A percentile compares a stretch with the other conserved stretches of the same genome.
phyloP scores from a whole-genome alignment of 2,888 invertebrate genomes.

The Megamerina dolium region DNA sequence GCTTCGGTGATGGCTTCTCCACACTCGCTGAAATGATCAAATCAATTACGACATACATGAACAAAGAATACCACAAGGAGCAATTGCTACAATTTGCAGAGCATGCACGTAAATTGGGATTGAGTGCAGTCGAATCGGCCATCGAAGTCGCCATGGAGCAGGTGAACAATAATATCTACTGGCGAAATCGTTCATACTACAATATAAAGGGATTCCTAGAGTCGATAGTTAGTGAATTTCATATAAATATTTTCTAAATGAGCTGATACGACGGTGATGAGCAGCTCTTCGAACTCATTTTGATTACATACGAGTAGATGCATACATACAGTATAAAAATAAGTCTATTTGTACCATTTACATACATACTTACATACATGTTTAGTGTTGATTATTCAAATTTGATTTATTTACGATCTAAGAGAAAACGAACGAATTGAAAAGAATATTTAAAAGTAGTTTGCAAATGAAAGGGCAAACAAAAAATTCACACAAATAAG shows the following conservation, averaged over 20 bases:
- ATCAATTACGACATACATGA: slow-evolving; percentile 53
- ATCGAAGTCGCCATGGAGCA: slow-evolving; percentile 46
- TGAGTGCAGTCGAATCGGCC: slow-evolving; percentile 41
- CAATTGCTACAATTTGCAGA: slow-evolving; percentile 42
- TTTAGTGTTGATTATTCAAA: slow-evolving; percentile 11
- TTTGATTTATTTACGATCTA: too few relatives aligned
- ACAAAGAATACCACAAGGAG: slow-evolving; percentile 50
- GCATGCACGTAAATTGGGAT: slow-evolving; percentile 38
- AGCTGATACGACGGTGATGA: background rate
- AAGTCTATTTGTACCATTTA: background rate
- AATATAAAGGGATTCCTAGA: slow-evolving; percentile 43
- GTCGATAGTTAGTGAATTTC: slow-evolving; percentile 44
- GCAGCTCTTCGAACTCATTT: background rate
- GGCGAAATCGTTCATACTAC: slow-evolving; percentile 47
- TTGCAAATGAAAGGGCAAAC: too few relatives aligned
- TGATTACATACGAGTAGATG: background rate
- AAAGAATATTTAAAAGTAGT: too few relatives aligned
- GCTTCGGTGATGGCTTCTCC: slow-evolving; percentile 55
- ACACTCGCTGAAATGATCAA: slow-evolving; percentile 54
- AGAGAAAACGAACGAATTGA: too few relatives aligned
- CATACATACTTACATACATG: background rate
- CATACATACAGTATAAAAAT: slow-evolving; percentile 2
- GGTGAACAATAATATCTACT: slow-evolving; percentile 48
- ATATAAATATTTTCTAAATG: slow-evolving; percentile 43
- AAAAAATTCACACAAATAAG: too few relatives aligned